Evolutionary conservation across 2,113 vertebrate genomes (phyloP).

Genomic region (Rhynchopsitta pachyrhyncha): DNA sequence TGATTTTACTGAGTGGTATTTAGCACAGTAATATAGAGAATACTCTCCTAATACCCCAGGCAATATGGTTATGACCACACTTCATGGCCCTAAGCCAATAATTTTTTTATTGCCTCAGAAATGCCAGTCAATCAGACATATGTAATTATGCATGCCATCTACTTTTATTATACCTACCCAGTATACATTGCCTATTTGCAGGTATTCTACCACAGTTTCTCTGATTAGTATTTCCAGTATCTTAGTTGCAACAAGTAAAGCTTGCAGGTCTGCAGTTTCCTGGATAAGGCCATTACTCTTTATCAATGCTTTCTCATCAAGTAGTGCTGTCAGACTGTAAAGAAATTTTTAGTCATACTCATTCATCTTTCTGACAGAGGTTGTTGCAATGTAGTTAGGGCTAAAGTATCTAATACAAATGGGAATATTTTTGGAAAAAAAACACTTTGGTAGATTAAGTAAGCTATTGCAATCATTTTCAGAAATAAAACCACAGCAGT

Average conservation of each 20-base stretch:
- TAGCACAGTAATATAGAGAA: background rate
- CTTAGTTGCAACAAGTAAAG: background rate
- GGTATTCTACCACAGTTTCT: background rate
- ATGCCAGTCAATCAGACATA: background rate
- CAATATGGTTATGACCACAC: background rate
- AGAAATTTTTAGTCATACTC: constrained; percentile 17
- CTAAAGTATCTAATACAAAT: constrained; percentile 5
- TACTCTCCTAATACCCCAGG: background rate
- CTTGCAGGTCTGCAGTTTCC: background rate
- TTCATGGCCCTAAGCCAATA: background rate
- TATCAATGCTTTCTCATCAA: constrained; percentile 38
- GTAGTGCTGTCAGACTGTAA: constrained; percentile 25
- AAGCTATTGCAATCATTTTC: constrained; percentile 30
- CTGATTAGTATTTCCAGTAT: background rate
- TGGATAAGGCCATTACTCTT: background rate
- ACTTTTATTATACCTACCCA: background rate
- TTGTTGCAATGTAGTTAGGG: background rate
- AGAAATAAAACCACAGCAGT: background rate
- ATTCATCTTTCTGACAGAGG: constrained; percentile 46
- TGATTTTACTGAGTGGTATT: background rate
- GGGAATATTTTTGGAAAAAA: constrained; percentile 18
- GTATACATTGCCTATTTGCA: background rate
- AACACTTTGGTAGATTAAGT: constrained; percentile 1
- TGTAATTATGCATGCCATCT: no score
- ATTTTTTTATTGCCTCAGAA: background rate